Evolutionary conservation across 2,113 vertebrate genomes (phyloP).

Genomic region (Lepus timidus): DNA sequence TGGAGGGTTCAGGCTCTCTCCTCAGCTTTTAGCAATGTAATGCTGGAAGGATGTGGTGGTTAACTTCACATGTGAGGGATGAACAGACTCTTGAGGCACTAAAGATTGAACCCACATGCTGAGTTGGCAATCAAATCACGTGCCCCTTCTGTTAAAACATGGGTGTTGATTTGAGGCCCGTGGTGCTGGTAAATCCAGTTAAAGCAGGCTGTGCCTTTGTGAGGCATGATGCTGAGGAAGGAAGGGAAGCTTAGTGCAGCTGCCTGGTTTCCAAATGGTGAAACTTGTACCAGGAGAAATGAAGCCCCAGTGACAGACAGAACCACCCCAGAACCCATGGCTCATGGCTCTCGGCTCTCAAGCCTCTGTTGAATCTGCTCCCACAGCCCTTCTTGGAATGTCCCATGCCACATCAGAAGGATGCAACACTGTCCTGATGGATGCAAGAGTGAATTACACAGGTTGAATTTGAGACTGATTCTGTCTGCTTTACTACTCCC

Average conservation of each 20-base stretch:
- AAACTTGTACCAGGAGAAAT: neutral
- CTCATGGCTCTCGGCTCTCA: neutral
- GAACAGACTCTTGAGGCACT: neutral
- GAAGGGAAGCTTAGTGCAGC: neutral
- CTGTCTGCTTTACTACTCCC: neutral
- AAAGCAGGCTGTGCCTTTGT: neutral
- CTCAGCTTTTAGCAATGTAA: neutral
- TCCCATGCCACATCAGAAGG: neutral
- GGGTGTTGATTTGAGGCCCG: neutral
- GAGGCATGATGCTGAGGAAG: neutral
- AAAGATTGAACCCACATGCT: conserved; percentile 36
- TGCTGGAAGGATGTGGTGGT: neutral
- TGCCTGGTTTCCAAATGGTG: neutral
- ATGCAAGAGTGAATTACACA: neutral
- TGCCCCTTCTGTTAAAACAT: neutral
- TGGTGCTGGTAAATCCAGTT: neutral
- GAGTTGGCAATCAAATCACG: conserved; percentile 25
- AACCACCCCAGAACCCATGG: neutral
- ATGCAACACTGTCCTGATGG: neutral
- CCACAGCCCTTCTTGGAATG: neutral
- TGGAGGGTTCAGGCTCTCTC: neutral
- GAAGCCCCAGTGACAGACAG: neutral
- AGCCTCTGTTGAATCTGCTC: neutral
- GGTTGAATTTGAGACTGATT: neutral
- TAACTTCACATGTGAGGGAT: neutral